Evolutionary conservation across 1,140 invertebrate genomes (phyloP), one percentile per base, ranked within the genome.

Genomic region (Heliconius hewitsoni): DNA sequence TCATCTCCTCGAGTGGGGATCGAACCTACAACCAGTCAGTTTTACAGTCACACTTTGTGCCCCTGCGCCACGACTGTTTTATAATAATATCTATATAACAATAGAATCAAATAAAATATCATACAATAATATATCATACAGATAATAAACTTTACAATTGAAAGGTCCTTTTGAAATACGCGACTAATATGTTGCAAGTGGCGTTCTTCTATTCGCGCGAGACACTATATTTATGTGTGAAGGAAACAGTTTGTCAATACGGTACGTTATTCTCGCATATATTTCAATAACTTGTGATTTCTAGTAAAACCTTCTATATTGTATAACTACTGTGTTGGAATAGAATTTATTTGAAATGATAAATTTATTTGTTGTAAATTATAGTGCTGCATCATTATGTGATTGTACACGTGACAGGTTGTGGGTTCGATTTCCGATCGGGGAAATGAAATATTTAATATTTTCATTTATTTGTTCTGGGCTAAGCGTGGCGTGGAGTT

Each of bases 271-370:
- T 66, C 60, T 66, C 60, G 60, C 60, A 66, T 66, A 66, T 30
- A 66, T 66, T 66, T 66, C 60, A 66, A 66, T 66, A 66, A 23
- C 60, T 66, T 66, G 60, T 66, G 60, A 66, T 66, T 66, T 27
- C 23, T 66, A 66, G 57, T 66, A 66, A 27, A 66, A 3, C 18
- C n/a, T 60, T 27, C 57, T 27, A 66, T 66, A 27, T 27, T 27
- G 57, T 66, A 66, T 66, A 66, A 66, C 57, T 66, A 66, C 57
- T n/a, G 5, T 27, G 57, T 66, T 66, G 30, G n/a, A 13, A n/a
- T 30, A 66, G 57, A 66, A 66, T 66, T 66, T 30, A 66, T 66
- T 66, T 66, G 8, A 66, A 66, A 19, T 9, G 8, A 19, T 60
- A 60, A 2, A 23, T 23, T 23, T 23, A 23, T 23, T 23, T 23